These are phyloP conservation scores for Chloropsis cyanopogon DNA, from an alignment of 2,113 vertebrate genomes.

Conservation along the genomic window DNA sequence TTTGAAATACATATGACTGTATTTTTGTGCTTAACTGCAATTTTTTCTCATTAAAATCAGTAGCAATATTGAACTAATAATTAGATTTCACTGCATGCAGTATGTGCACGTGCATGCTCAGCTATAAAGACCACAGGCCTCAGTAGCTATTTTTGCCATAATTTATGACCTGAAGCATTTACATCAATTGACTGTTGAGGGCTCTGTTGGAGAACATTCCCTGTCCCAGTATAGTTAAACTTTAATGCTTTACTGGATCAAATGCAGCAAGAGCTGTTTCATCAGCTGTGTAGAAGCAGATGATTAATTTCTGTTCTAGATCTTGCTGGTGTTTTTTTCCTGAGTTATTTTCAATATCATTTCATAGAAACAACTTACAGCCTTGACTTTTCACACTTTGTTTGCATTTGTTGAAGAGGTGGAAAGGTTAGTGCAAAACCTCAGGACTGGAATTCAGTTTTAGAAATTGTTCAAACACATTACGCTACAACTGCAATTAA, in stretches of 20 bases:
- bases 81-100: not conserved
- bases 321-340: not conserved
- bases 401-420: not conserved
- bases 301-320: not conserved
- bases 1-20: not conserved
- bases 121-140: rapidly evolving
- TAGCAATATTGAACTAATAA: not conserved
- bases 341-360: not conserved
- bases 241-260: not conserved
- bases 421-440: not conserved
- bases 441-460: not conserved
- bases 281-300: not conserved
- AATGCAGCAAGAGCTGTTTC: not conserved
- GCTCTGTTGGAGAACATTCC: not conserved
- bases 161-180: not conserved
- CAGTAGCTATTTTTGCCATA: not conserved
- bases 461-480: not conserved
- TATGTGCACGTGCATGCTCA: not conserved
- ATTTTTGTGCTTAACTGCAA: not conserved
- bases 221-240: not conserved
- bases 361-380: not conserved
- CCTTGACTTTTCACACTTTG: not conserved
- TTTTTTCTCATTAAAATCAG: not conserved
- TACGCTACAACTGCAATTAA: not conserved
- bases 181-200: not conserved